Base-by-base conservation (phyloP, 2,888 invertebrate genomes). In the Lucinisca nassula region DNA sequence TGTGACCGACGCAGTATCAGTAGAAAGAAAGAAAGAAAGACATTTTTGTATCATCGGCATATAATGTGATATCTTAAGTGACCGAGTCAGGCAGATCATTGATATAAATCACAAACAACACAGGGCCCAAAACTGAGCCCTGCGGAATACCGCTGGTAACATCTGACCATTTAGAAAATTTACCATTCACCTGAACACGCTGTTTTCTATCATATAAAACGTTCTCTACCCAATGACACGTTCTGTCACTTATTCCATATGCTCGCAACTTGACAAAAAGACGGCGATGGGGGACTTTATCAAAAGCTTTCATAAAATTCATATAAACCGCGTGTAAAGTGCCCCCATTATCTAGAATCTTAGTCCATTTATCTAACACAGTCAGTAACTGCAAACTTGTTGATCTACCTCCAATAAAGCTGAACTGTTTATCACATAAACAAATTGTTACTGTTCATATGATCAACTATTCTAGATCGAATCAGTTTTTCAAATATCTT, bases 401-500 rank as follows among this genome's bases (percentile, higher is more conserved):
- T 21, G 84, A 79, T 40, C 51, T 67, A 1, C 70, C 55, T 14
- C 38, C 17, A 32, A 79, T 79, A 35, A 84, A 84, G 24, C 84
- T 76, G 76, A 79, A 79, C 32, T 84, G 79, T 30, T 79, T 84
- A n/a, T 79, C 49, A 38, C 75, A n/a, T 79, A 30, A 84, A 84
- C 35, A 84, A 37, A 21, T 84, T 75, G 32, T 79, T 70, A 21
- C 30, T 76, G 8, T 72, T 67, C 24, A 79, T 70, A 37, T 84
- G 84, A 17, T 76, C 27, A 27, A 84, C 76, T 6, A 80, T 75
- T 32, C 40, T 61, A 49, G 32, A 17, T 24, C 55, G 58, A 14
- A 80, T 74, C 32, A 70, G 27, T 51, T 80, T 80, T 38, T 82
- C 82, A 30, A 61, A 61, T 61, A 61, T 61, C 4, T 61, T 61